A percentile compares a stretch with the other conserved stretches of the same genome.
Evolutionary conservation across 2,113 vertebrate genomes (phyloP).

Genomic region (Esox niger): DNA sequence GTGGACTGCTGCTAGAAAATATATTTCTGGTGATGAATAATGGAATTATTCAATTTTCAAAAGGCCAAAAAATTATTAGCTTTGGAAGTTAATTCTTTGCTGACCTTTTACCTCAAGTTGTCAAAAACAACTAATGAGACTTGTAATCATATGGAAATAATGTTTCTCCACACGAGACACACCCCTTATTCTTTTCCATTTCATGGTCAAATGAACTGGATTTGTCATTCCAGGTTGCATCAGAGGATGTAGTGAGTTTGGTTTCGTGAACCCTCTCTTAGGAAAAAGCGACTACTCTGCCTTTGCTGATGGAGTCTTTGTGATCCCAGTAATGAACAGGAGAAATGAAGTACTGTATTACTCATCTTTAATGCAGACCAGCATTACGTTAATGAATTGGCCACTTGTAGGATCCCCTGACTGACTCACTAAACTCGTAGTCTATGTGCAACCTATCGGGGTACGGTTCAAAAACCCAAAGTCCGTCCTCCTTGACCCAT

Average conservation of each 20-base stretch:
- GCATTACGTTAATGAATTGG: constrained; percentile 46
- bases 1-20: constrained; percentile 18
- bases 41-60: constrained; percentile 43
- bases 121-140: constrained; percentile 57
- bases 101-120: constrained; percentile 46
- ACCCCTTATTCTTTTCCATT: constrained; percentile 28
- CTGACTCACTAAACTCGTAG: constrained; percentile 41
- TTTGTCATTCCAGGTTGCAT: constrained; percentile 53
- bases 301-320: constrained; percentile 4
- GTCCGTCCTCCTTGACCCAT: background rate
- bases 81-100: constrained; percentile 43
- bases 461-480: constrained; percentile 23
- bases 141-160: constrained; percentile 55
- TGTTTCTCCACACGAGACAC: constrained; percentile 49
- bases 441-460: constrained; percentile 36
- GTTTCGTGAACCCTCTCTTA: background rate
- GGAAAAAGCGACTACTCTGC: constrained; percentile 32
- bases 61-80: constrained; percentile 40
- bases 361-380: constrained; percentile 52
- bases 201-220: constrained; percentile 51
- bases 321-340: background rate
- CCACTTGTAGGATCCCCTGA: constrained; percentile 40
- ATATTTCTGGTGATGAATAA: constrained; percentile 33
- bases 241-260: constrained; percentile 33
- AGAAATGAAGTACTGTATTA: constrained; percentile 39